Evolutionary conservation across 2,797 vertebrate species (phyloP).

Genomic region (Channa striata): DNA sequence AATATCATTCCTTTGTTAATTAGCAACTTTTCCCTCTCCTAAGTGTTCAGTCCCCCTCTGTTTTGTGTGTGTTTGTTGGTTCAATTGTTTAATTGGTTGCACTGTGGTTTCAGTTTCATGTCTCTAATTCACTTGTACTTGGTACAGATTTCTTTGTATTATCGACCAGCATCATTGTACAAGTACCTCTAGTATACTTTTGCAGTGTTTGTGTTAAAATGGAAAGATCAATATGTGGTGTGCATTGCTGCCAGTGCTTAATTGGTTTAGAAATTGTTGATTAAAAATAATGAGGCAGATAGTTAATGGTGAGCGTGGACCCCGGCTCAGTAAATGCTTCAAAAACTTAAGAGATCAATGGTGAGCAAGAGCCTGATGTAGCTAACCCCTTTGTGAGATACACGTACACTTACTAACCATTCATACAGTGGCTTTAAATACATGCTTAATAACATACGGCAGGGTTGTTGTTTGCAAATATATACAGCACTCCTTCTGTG

Average conservation of each 20-base stretch:
- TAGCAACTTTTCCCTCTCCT: neutral
- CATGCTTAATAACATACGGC: neutral
- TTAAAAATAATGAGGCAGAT: neutral
- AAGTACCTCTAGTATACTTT: neutral
- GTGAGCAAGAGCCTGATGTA: too few species aligned
- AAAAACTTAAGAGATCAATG: too few species aligned
- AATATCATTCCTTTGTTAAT: neutral
- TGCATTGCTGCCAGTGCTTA: neutral
- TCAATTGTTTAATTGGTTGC: neutral
- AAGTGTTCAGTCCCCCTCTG: neutral
- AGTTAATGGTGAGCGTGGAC: neutral
- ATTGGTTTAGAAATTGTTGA: neutral
- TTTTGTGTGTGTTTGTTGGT: neutral
- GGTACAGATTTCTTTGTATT: neutral
- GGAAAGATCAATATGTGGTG: neutral
- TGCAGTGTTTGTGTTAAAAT: too few species aligned
- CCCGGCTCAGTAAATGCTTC: neutral
- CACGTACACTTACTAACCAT: neutral
- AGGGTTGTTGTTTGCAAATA: neutral
- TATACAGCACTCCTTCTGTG: too few species aligned
- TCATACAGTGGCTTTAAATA: neutral
- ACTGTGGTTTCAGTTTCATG: neutral
- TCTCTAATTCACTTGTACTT: neutral
- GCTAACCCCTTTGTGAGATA: neutral
- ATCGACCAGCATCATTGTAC: neutral